phyloP scores from a whole-genome alignment of 1,140 invertebrate species.

The Neodiprion lecontei region DNA sequence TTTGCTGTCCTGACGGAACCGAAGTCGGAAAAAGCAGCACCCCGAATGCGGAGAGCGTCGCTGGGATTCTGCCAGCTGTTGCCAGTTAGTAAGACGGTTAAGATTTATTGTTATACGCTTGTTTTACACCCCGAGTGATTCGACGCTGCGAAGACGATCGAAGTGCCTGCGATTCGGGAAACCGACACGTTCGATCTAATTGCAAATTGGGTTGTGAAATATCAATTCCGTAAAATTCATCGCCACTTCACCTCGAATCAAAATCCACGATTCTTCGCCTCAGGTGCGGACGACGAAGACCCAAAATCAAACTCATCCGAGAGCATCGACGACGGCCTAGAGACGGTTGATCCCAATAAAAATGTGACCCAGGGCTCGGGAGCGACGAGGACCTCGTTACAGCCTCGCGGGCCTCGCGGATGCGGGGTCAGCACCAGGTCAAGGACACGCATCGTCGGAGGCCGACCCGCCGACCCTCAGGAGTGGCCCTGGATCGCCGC shows the following conservation, averaged over 20 bases:
- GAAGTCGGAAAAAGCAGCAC: slow-evolving; percentile 4
- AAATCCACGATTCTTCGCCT: background rate
- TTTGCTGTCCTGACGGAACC: slow-evolving; percentile 69
- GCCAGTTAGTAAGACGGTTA: slow-evolving; percentile 25
- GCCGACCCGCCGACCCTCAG: slow-evolving; percentile 69
- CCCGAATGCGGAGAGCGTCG: slow-evolving; percentile 17
- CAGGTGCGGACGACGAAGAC: background rate
- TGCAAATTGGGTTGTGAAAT: background rate
- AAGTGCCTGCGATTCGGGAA: too few relatives aligned
- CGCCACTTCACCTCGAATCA: background rate
- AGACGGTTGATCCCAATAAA: background rate
- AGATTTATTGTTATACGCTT: too few relatives aligned
- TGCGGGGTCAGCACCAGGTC: slow-evolving; percentile 72
- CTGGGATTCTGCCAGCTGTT: slow-evolving; percentile 28
- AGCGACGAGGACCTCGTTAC: slow-evolving; percentile 5
- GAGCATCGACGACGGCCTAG: background rate
- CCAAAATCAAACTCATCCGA: background rate
- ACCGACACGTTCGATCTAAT: background rate
- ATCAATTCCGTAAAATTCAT: background rate
- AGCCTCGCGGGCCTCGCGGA: slow-evolving; percentile 57
- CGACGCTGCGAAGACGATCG: too few relatives aligned
- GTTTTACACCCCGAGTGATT: too few relatives aligned
- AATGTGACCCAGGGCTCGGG: background rate
- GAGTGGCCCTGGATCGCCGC: slow-evolving; percentile 88
- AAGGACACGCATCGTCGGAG: slow-evolving; percentile 66